These are phyloP conservation scores for Drosophila yakuba DNA, from an alignment of 1,140 invertebrate species.

Conservation along the genomic window DNA sequence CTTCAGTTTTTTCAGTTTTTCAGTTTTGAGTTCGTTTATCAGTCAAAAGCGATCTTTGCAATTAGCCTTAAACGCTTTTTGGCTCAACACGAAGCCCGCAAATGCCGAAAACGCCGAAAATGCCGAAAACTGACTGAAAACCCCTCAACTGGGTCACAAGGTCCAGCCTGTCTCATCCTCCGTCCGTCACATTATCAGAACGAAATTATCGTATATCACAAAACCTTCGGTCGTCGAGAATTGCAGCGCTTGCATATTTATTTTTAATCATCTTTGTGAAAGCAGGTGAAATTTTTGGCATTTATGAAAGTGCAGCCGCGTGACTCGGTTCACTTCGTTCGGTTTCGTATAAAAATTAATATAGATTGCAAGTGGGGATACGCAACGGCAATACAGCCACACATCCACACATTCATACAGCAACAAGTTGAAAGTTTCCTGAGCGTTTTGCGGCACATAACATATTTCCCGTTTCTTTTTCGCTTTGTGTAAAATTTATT, in stretches of 20 bases:
- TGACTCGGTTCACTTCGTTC: constrained; percentile 50
- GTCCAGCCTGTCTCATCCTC: constrained; percentile 20
- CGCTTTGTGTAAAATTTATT: constrained; percentile 76
- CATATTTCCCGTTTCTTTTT: constrained; percentile 36
- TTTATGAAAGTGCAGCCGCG: constrained; percentile 82
- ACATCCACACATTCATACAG: constrained; percentile 2
- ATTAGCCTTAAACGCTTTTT: constrained; percentile 83
- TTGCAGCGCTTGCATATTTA: constrained; percentile 74
- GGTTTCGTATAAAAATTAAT: constrained; percentile 77
- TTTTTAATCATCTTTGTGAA: constrained; percentile 84
- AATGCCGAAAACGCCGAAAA: background rate
- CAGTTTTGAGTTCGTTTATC: constrained; percentile 54
- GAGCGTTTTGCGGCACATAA: constrained; percentile 55
- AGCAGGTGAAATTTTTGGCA: constrained; percentile 84
- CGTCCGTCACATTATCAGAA: constrained; percentile 80
- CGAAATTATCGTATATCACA: constrained; percentile 83
- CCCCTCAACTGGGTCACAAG: constrained; percentile 43
- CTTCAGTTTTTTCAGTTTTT: too few relatives aligned
- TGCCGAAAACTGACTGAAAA: background rate
- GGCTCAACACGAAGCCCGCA: constrained; percentile 64
- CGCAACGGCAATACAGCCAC: constrained; percentile 41
- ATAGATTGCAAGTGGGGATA: constrained; percentile 78
- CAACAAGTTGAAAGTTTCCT: constrained; percentile 62
- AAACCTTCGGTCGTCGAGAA: constrained; percentile 54
- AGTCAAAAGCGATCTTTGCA: constrained; percentile 79